Evolutionary conservation across 2,888 invertebrate species (phyloP), one percentile per base, ranked within the genome.

Genomic region (Bellardia bayeri): DNA sequence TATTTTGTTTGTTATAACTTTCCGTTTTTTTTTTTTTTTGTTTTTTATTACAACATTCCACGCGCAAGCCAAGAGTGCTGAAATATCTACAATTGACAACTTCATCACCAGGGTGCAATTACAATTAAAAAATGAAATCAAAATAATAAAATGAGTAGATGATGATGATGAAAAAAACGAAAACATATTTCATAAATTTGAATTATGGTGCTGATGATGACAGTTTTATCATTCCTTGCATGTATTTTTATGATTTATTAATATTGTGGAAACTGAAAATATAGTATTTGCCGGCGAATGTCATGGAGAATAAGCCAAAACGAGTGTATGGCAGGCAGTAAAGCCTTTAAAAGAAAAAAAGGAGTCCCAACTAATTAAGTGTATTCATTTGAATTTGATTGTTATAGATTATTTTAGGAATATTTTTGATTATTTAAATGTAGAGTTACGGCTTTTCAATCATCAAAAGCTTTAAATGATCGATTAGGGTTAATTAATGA

Each of bases 91-190:
- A 83, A 87, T 84, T 87, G 87, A 87, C 81, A 87, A 87, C 83
- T 87, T 84, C 76, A 87, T 76, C 87, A 81, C 83, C 87, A 72
- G 87, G 86, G 86, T 83, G 87, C 83, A 87, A 87, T 87, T 81
- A 87, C 75, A 87, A 86, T 82, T 78, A 82, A 86, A 82, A 72
- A 30, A 37, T n/a, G 23, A 82, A 82, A 75, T 61, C 66, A 75
- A 75, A 82, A 68, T 56, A 33, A 74, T 56, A 33, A 74, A 63
- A 54, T 66, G 56, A 82, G 56, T 40, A 54, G 56, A 66, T 42
- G 64, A 16, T 16, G 40, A 64, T 11, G 16, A 40, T 16, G 13
- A 9, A 33, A 16, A 30, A 45, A 45, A 33, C 3, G 11, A 69
- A 68, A 86, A 86, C 83, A 87, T 87, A 87, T 87, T 87, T 86